A percentile compares a stretch with the other conserved stretches of the same genome.
These are phyloP conservation scores for Delia radicum DNA, from an alignment of 1,140 invertebrate species.

Conservation along the genomic window DNA sequence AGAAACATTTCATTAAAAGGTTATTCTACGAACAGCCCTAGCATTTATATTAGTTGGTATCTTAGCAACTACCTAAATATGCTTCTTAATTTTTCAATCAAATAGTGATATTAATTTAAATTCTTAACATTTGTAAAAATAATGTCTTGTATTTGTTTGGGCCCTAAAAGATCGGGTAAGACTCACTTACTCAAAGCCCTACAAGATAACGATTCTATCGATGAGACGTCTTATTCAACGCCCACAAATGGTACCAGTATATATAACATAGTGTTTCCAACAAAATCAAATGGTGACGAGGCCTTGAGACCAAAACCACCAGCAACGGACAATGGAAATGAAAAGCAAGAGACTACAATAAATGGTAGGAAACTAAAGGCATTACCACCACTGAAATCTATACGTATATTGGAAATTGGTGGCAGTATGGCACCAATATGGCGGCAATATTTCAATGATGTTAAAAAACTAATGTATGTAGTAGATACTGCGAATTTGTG, in stretches of 20 bases:
- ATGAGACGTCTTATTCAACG: conserved; percentile 71
- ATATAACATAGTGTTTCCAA: conserved; percentile 62
- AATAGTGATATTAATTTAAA: background rate
- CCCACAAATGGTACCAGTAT: conserved; percentile 78
- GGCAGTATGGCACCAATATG: conserved; percentile 78
- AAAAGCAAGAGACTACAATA: too few species aligned
- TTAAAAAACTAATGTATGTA: conserved; percentile 74
- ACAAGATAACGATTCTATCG: conserved; percentile 66
- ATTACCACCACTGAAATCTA: conserved; percentile 53
- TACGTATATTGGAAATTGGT: conserved; percentile 66
- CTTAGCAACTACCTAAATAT: background rate
- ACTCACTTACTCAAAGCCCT: conserved; percentile 75
- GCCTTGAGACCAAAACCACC: conserved; percentile 36
- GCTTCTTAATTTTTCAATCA: background rate
- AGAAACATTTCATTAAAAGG: too few species aligned
- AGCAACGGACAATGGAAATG: background rate
- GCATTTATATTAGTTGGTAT: too few species aligned
- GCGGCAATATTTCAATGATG: conserved; percentile 68
- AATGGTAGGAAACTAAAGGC: conserved; percentile 26
- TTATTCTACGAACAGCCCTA: too few species aligned
- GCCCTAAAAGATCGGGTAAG: conserved; percentile 76
- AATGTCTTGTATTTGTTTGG: conserved; percentile 69
- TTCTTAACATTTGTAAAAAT: background rate
- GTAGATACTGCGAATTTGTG: conserved; percentile 78
- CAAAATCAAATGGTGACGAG: conserved; percentile 53